Evolutionary conservation across 2,113 vertebrate species (phyloP).

Genomic region (Lamprologus lemairii): DNA sequence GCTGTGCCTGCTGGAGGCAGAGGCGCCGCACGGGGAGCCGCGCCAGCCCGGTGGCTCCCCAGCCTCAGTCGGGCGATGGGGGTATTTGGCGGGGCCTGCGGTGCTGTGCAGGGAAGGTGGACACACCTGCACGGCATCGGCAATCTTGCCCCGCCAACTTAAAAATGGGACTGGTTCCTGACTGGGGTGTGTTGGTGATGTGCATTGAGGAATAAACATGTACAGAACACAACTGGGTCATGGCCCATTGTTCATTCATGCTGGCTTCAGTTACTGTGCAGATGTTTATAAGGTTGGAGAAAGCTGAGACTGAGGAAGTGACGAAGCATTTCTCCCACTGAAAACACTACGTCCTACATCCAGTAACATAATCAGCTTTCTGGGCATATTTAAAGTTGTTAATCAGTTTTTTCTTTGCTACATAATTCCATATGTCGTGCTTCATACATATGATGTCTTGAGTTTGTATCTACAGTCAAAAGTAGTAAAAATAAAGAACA

Average conservation of each 20-base stretch:
- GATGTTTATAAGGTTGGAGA: not conserved
- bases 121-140: not conserved
- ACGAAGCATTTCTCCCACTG: not conserved
- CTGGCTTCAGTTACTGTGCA: not conserved
- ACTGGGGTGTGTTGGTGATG: not conserved
- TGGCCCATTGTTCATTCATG: not conserved
- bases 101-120: not conserved
- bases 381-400: not conserved
- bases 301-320: not conserved
- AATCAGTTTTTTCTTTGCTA: not conserved
- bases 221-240: rapidly evolving
- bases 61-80: not conserved
- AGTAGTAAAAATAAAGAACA: not conserved
- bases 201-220: not conserved
- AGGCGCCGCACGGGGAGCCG: rapidly evolving
- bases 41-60: not conserved
- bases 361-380: not conserved
- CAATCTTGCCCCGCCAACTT: not conserved
- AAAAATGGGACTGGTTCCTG: not conserved
- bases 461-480: not conserved
- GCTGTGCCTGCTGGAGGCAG: not conserved
- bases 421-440: not conserved
- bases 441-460: not conserved
- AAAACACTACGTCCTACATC: not conserved
- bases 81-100: not conserved